phyloP scores from a whole-genome alignment of 2,888 invertebrate species.

The Latrodectus elegans region DNA sequence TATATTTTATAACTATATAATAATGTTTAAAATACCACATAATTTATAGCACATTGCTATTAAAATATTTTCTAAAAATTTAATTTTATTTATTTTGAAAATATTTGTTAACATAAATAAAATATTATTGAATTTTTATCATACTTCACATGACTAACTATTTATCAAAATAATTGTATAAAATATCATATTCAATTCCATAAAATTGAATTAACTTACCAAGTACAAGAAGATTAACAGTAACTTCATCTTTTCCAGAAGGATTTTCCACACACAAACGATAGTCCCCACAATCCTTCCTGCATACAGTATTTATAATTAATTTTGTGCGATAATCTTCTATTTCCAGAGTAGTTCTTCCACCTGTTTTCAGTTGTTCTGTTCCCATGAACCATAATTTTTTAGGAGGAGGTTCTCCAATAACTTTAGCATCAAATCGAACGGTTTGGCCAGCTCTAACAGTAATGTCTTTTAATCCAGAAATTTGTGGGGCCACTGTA shows the following conservation, averaged over 20 bases:
- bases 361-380: slow-evolving; percentile 74
- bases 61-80: too few species aligned
- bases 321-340: slow-evolving; percentile 91
- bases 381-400: slow-evolving; percentile 90
- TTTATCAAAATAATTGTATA: too few species aligned
- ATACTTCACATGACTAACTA: too few species aligned
- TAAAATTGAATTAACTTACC: slow-evolving; percentile 73
- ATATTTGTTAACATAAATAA: too few species aligned
- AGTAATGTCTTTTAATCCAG: slow-evolving; percentile 75
- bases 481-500: slow-evolving; percentile 82
- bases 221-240: slow-evolving; percentile 90
- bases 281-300: slow-evolving; percentile 91
- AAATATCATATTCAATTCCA: not conserved
- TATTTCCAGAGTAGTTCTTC: slow-evolving; percentile 78
- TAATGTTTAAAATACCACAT: too few species aligned
- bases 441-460: slow-evolving; percentile 77
- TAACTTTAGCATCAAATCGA: slow-evolving; percentile 76
- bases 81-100: too few species aligned
- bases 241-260: slow-evolving; percentile 90
- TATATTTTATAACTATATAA: too few species aligned
- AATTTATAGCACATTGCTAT: too few species aligned
- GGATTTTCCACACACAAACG: slow-evolving; percentile 90
- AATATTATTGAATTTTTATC: too few species aligned
- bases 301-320: slow-evolving; percentile 87
- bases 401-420: slow-evolving; percentile 83